These are phyloP conservation scores for Syngnathus scovelli DNA, from an alignment of 2,113 vertebrate species.

Conservation along the genomic window DNA sequence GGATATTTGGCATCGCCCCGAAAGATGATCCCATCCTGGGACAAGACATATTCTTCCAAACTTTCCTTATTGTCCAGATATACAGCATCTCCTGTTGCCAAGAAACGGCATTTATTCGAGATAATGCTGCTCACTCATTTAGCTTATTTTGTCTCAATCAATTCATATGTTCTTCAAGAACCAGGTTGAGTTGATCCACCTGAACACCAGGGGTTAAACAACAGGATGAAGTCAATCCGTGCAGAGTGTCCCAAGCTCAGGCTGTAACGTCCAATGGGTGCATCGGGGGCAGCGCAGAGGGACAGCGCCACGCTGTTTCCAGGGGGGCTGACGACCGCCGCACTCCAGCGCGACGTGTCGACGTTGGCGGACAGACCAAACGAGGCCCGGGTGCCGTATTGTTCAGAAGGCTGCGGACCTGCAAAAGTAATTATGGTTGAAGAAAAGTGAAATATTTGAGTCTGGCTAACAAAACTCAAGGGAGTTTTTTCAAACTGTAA, in stretches of 20 bases:
- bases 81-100: slow-evolving; percentile 76
- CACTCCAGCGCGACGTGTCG: slow-evolving; percentile 72
- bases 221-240: slow-evolving; percentile 72
- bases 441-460: slow-evolving; percentile 9
- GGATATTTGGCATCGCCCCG: slow-evolving; percentile 70
- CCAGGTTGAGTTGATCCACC: slow-evolving; percentile 65
- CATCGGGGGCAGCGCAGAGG: slow-evolving; percentile 69
- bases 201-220: slow-evolving; percentile 92
- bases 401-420: slow-evolving; percentile 80
- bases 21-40: slow-evolving; percentile 85
- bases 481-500: slow-evolving; percentile 6
- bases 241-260: slow-evolving; percentile 69
- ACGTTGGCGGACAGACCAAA: slow-evolving; percentile 68
- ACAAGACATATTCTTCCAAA: slow-evolving; percentile 78
- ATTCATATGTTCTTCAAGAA: not conserved
- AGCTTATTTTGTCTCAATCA: not conserved
- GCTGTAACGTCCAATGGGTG: slow-evolving; percentile 79
- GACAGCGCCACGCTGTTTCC: slow-evolving; percentile 63
- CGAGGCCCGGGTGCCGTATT: slow-evolving; percentile 74
- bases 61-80: slow-evolving; percentile 73
- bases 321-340: slow-evolving; percentile 63
- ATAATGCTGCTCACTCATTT: not conserved
- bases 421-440: not conserved
- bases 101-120: slow-evolving; percentile 7
- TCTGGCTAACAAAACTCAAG: slow-evolving; percentile 12